Evolutionary conservation across 2,888 invertebrate genomes (phyloP).

Genomic region (Sesia bembeciformis): DNA sequence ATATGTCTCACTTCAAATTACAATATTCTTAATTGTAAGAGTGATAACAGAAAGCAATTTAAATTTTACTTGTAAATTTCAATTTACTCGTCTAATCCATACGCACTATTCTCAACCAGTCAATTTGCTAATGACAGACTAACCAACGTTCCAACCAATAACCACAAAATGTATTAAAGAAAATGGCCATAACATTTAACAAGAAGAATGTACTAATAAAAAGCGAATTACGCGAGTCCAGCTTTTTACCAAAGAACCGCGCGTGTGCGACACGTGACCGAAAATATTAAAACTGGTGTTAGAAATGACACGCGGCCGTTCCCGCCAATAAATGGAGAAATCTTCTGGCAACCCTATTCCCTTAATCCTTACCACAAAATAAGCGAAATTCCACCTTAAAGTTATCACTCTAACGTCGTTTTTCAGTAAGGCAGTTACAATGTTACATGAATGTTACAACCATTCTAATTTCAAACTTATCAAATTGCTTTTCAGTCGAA

Average conservation of each 20-base stretch:
- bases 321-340: slow-evolving; percentile 71
- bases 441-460: neutral
- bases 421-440: neutral
- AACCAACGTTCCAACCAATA: slow-evolving; percentile 24
- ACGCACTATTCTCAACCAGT: slow-evolving; percentile 28
- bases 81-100: neutral
- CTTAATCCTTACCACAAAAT: slow-evolving; percentile 8
- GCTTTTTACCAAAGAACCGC: slow-evolving; percentile 67
- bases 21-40: too few species aligned
- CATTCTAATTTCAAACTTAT: neutral
- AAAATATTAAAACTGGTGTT: slow-evolving; percentile 74
- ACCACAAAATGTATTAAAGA: slow-evolving; percentile 52
- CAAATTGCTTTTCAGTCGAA: slow-evolving; percentile 10
- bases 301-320: slow-evolving; percentile 71
- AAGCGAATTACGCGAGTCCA: slow-evolving; percentile 62
- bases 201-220: slow-evolving; percentile 67
- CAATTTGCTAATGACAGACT: slow-evolving; percentile 55
- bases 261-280: slow-evolving; percentile 57
- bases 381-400: slow-evolving; percentile 17
- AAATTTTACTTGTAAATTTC: neutral
- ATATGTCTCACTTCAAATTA: too few species aligned
- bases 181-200: slow-evolving; percentile 59
- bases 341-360: slow-evolving; percentile 49
- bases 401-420: neutral
- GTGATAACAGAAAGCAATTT: slow-evolving; percentile 1